A percentile compares a stretch with the other conserved stretches of the same genome.
Conservation (phyloP, 2,113 vertebrate species). For the Podarcis muralis region DNA sequence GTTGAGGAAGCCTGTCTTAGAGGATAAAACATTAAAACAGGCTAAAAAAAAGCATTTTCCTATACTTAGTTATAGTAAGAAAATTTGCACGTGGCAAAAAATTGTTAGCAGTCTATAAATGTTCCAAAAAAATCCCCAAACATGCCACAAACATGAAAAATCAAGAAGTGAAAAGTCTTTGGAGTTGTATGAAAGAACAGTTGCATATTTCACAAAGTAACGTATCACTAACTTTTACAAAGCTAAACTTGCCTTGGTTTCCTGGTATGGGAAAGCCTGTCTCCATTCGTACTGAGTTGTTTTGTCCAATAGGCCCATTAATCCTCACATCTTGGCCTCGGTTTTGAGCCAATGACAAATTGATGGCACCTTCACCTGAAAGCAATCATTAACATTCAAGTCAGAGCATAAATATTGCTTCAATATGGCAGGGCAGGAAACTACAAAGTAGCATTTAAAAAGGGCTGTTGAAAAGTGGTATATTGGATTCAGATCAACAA, state of each 20-base stretch:
- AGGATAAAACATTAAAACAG: no score
- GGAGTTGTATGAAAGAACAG: fast-evolving
- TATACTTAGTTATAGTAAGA: no score
- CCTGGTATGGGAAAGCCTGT: constrained; percentile 85
- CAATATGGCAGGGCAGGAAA: background rate
- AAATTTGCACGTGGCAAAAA: no score
- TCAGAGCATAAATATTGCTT: background rate
- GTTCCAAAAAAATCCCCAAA: background rate
- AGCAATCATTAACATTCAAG: background rate
- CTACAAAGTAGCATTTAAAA: background rate
- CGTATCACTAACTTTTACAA: fast-evolving
- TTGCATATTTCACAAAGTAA: fast-evolving
- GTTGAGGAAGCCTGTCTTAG: no score
- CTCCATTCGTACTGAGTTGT: constrained; percentile 88
- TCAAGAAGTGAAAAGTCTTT: background rate
- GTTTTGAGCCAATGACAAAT: constrained; percentile 88
- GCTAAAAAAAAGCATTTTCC: no score
- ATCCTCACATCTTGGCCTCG: constrained; percentile 92
- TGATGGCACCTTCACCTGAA: constrained; percentile 97
- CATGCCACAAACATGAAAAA: background rate
- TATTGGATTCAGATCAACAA: background rate
- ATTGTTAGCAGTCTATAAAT: no score
- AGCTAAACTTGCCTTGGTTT: constrained; percentile 81
- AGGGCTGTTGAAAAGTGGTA: background rate
- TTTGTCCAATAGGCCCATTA: constrained; percentile 90